A percentile compares a stretch with the other conserved stretches of the same genome.
phyloP scores from a whole-genome alignment of 2,888 invertebrate genomes.

The Nebria brevicollis region DNA sequence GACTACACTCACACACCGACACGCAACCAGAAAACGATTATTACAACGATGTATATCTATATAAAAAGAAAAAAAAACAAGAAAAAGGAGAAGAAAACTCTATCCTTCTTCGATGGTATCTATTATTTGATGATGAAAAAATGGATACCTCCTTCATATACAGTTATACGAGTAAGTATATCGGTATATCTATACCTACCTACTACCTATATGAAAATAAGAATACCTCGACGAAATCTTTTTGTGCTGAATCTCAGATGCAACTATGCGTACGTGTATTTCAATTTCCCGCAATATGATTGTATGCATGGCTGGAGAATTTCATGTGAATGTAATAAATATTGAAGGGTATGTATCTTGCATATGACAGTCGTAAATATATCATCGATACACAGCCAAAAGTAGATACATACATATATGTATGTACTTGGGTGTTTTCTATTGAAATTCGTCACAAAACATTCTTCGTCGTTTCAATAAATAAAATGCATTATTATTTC shows the following conservation, averaged over 20 bases:
- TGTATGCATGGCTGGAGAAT: conserved; percentile 40
- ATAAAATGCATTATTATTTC: not conserved
- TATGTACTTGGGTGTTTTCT: conserved; percentile 20
- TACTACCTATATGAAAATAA: conserved; percentile 35
- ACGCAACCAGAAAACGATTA: conserved; percentile 20
- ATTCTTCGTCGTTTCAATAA: not conserved
- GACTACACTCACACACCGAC: conserved; percentile 40
- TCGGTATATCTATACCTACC: not conserved
- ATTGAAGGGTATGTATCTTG: conserved; percentile 37
- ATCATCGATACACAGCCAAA: not conserved
- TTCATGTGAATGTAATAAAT: conserved; percentile 46
- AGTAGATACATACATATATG: conserved; percentile 11
- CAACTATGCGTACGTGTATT: conserved; percentile 46
- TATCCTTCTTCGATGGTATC: not conserved
- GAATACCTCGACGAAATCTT: conserved; percentile 28
- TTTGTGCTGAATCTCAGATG: conserved; percentile 28
- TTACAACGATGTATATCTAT: not conserved
- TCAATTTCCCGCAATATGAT: conserved; percentile 45
- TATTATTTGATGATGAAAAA: too few species aligned
- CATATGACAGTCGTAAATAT: conserved; percentile 33
- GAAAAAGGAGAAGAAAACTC: not conserved
- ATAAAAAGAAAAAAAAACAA: too few species aligned
- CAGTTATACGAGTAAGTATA: too few species aligned
- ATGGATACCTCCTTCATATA: too few species aligned
- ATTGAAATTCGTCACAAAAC: conserved; percentile 35